Evolutionary conservation across 2,797 vertebrate species (phyloP).

Genomic region (Gallinago nigripennis): DNA sequence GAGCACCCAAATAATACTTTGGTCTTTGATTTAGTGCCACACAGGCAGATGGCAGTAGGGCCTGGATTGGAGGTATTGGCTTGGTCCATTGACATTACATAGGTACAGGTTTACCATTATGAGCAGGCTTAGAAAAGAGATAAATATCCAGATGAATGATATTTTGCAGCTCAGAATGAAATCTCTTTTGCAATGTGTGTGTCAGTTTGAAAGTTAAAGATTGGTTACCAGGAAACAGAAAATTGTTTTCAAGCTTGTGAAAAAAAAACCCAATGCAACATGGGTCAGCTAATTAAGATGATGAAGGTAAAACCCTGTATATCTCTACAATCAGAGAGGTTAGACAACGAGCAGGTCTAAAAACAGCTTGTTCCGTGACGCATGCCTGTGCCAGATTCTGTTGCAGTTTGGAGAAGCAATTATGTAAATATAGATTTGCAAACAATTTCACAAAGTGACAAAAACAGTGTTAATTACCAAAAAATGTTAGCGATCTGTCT

Average conservation of each 20-base stretch:
- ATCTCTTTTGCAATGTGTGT: neutral
- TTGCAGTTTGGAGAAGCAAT: constrained; percentile 51
- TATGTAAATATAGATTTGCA: constrained; percentile 66
- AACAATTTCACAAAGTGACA: constrained; percentile 57
- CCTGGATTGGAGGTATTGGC: neutral
- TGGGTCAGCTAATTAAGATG: neutral
- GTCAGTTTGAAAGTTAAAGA: neutral
- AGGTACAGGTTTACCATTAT: neutral
- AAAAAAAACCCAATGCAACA: neutral
- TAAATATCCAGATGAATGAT: neutral
- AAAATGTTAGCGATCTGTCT: constrained; percentile 20
- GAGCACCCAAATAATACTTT: neutral
- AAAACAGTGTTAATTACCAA: constrained; percentile 52
- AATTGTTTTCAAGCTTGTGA: neutral
- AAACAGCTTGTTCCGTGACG: constrained; percentile 22
- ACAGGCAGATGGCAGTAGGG: neutral
- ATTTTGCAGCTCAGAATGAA: neutral
- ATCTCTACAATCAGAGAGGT: constrained; percentile 11
- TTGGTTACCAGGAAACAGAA: neutral
- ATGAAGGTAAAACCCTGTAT: neutral
- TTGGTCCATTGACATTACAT: neutral
- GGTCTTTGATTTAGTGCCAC: neutral
- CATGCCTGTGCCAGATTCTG: constrained; percentile 40
- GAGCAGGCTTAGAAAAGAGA: neutral
- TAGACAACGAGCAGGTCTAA: neutral